Conservation (phyloP, 1,140 invertebrate species). For the Penaeus chinensis region DNA sequence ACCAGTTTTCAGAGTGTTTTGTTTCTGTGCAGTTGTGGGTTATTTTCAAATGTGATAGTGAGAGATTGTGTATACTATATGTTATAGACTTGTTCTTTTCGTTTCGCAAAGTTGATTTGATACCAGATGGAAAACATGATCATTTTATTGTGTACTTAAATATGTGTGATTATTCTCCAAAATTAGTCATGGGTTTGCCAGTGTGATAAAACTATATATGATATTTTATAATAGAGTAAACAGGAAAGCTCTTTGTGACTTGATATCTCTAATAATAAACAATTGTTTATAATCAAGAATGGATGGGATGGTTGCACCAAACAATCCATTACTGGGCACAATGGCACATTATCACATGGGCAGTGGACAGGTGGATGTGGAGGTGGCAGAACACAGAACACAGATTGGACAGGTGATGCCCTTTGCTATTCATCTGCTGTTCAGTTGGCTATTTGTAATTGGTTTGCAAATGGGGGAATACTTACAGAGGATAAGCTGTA, state of each 20-base stretch:
- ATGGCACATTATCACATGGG: not conserved
- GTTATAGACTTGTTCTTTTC: not conserved
- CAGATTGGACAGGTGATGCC: too few relatives aligned
- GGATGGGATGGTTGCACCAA: conserved; percentile 1
- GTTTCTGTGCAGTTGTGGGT: too few relatives aligned
- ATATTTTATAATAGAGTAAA: too few relatives aligned
- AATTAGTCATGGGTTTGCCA: too few relatives aligned
- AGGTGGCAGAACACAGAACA: too few relatives aligned
- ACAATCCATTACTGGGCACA: conserved; percentile 5
- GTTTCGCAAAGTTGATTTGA: not conserved
- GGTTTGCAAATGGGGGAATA: not conserved
- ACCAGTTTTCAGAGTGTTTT: too few relatives aligned
- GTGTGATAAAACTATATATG: not conserved
- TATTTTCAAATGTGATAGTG: not conserved
- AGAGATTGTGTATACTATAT: not conserved
- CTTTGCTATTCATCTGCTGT: not conserved
- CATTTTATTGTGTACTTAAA: not conserved
- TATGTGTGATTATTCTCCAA: not conserved
- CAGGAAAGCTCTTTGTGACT: too few relatives aligned
- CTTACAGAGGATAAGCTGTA: too few relatives aligned
- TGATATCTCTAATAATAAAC: too few relatives aligned
- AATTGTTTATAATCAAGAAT: not conserved
- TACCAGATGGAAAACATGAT: not conserved
- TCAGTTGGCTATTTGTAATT: not conserved
- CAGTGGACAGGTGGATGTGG: not conserved